A percentile compares a stretch with the other conserved stretches of the same genome.
phyloP scores from a whole-genome alignment of 2,888 invertebrate species.

The Ochropleura leucogaster region DNA sequence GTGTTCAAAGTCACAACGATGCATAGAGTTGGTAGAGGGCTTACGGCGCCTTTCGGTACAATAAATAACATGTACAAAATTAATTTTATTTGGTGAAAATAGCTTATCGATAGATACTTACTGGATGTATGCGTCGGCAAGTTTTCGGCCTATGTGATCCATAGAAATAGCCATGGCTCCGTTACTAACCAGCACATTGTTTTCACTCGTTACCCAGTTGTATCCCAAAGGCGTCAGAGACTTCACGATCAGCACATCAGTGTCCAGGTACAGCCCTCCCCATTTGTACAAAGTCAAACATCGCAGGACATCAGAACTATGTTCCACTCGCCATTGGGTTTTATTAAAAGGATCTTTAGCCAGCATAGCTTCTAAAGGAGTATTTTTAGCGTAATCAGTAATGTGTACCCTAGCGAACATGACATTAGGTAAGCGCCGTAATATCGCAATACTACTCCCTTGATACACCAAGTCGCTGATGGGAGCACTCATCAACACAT shows the following conservation, averaged over 20 bases:
- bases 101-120: conserved; percentile 31
- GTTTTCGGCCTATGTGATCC: conserved; percentile 69
- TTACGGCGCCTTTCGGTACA: neutral
- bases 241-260: conserved; percentile 93
- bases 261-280: conserved; percentile 93
- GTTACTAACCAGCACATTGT: conserved; percentile 91
- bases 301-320: conserved; percentile 92
- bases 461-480: conserved; percentile 31
- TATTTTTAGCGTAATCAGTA: conserved; percentile 85
- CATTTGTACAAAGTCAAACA: conserved; percentile 93
- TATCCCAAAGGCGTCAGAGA: conserved; percentile 88
- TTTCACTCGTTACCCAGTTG: conserved; percentile 91
- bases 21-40: no score
- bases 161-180: conserved; percentile 92
- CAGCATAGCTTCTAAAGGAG: conserved; percentile 91
- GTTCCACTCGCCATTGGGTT: conserved; percentile 87
- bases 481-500: conserved; percentile 74
- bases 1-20: neutral
- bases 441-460: conserved; percentile 45
- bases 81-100: neutral
- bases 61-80: neutral
- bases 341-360: conserved; percentile 83
- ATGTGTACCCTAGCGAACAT: conserved; percentile 58
- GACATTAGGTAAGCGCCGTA: conserved; percentile 45
- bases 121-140: conserved; percentile 43